Evolutionary conservation across 2,888 invertebrate species (phyloP).

Genomic region (Phragmatobia fuliginosa): DNA sequence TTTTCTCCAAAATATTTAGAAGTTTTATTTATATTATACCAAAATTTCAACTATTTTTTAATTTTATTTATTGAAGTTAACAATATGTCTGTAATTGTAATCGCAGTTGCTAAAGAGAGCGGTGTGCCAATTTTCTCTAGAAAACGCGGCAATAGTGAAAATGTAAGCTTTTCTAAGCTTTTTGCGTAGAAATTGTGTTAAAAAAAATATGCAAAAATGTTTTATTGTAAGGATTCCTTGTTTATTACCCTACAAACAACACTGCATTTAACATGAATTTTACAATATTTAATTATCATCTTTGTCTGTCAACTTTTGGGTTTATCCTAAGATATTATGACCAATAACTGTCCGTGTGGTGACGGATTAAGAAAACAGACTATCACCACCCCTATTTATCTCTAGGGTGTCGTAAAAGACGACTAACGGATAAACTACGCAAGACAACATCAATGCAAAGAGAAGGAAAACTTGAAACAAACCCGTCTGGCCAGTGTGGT

Average conservation of each 20-base stretch:
- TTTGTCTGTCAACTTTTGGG: too few relatives aligned
- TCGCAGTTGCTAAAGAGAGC: constrained; percentile 94
- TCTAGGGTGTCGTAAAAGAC: too few relatives aligned
- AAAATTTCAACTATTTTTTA: background rate
- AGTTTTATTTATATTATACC: background rate
- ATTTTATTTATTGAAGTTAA: background rate
- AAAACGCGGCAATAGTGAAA: constrained; percentile 93
- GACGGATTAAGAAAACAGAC: too few relatives aligned
- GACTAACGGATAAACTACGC: too few relatives aligned
- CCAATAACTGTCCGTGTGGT: too few relatives aligned
- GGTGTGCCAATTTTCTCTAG: constrained; percentile 96
- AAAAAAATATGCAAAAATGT: background rate
- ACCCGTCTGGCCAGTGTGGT: too few relatives aligned
- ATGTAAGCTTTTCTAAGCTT: constrained; percentile 77
- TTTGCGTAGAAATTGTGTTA: background rate
- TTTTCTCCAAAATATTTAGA: background rate
- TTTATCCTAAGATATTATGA: too few relatives aligned
- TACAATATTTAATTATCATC: too few relatives aligned
- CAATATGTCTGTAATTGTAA: constrained; percentile 91
- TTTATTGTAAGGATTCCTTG: background rate
- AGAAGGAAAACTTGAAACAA: too few relatives aligned
- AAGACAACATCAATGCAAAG: too few relatives aligned
- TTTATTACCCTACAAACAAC: background rate
- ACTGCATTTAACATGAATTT: too few relatives aligned
- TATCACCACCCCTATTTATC: too few relatives aligned